phyloP scores from a whole-genome alignment of 2,888 invertebrate genomes.

The Agrotis segetum region DNA sequence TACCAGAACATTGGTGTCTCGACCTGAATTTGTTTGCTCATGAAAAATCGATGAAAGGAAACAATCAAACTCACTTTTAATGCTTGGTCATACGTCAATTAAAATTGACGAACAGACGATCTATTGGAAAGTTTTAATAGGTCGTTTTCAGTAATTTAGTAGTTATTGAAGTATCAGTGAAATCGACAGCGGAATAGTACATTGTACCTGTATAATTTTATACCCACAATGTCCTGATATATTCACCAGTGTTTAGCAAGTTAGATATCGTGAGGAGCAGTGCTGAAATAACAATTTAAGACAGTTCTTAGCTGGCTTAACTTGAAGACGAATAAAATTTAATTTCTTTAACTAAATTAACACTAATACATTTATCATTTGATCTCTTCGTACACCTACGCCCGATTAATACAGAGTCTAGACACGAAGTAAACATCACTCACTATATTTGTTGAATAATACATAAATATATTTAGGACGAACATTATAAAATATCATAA shows the following conservation, averaged over 20 bases:
- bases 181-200: not conserved
- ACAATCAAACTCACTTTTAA: slow-evolving; percentile 14
- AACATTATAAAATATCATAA: slow-evolving; percentile 27
- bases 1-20: slow-evolving; percentile 12
- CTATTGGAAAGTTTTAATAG: slow-evolving; percentile 29
- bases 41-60: slow-evolving; percentile 31
- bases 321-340: no score
- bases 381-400: slow-evolving; percentile 11
- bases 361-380: not conserved
- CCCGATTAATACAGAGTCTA: slow-evolving; percentile 38
- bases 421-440: slow-evolving; percentile 39
- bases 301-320: slow-evolving; percentile 37
- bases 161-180: slow-evolving; percentile 15
- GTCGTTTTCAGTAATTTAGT: slow-evolving; percentile 18
- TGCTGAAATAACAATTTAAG: slow-evolving; percentile 31
- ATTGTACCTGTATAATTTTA: no score
- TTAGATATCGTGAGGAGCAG: slow-evolving; percentile 40
- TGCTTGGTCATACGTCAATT: slow-evolving; percentile 45
- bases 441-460: slow-evolving; percentile 6
- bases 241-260: slow-evolving; percentile 15
- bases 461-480: slow-evolving; percentile 21
- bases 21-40: slow-evolving; percentile 8
- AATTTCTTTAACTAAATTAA: slow-evolving; percentile 5
- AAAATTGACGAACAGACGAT: slow-evolving; percentile 39
- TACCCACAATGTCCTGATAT: slow-evolving; percentile 1